phyloP scores from a whole-genome alignment of 1,140 invertebrate species.

The Heliconius melpomene region DNA sequence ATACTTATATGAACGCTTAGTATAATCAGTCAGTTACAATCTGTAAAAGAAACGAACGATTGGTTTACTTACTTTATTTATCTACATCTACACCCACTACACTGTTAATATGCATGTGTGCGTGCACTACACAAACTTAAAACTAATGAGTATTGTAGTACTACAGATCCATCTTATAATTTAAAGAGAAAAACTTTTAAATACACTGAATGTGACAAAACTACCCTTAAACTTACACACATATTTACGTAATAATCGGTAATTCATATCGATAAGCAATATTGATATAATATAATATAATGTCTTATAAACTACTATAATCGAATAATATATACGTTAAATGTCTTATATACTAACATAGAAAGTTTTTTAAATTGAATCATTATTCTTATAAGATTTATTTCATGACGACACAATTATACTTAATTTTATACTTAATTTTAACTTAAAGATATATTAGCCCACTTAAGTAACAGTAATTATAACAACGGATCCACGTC shows the following conservation, averaged over 20 bases:
- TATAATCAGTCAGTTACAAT: not conserved
- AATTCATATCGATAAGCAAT: slow-evolving; percentile 23
- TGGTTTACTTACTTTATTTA: slow-evolving; percentile 41
- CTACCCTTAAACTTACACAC: slow-evolving; percentile 25
- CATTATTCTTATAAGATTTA: slow-evolving; percentile 44
- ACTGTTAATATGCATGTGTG: slow-evolving; percentile 55
- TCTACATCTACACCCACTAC: slow-evolving; percentile 48
- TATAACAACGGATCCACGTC: slow-evolving; percentile 15
- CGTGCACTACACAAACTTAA: slow-evolving; percentile 56
- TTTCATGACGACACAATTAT: slow-evolving; percentile 68
- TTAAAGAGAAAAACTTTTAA: slow-evolving; percentile 39
- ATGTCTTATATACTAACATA: slow-evolving; percentile 29
- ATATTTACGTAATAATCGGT: slow-evolving; percentile 31
- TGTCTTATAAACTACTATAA: not conserved
- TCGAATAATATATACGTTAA: slow-evolving; percentile 40
- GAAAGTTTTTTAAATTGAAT: not conserved
- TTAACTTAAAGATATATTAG: slow-evolving; percentile 14
- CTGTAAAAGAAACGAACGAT: slow-evolving; percentile 23
- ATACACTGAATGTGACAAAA: slow-evolving; percentile 72
- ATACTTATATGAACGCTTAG: too few species aligned
- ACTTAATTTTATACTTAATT: not conserved
- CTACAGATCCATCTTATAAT: slow-evolving; percentile 50
- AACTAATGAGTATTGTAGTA: slow-evolving; percentile 76
- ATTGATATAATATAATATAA: slow-evolving; percentile 5
- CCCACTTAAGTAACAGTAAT: slow-evolving; percentile 11